Evolutionary conservation across 2,797 vertebrate genomes (phyloP).

Genomic region (Melanotaenia boesemani): DNA sequence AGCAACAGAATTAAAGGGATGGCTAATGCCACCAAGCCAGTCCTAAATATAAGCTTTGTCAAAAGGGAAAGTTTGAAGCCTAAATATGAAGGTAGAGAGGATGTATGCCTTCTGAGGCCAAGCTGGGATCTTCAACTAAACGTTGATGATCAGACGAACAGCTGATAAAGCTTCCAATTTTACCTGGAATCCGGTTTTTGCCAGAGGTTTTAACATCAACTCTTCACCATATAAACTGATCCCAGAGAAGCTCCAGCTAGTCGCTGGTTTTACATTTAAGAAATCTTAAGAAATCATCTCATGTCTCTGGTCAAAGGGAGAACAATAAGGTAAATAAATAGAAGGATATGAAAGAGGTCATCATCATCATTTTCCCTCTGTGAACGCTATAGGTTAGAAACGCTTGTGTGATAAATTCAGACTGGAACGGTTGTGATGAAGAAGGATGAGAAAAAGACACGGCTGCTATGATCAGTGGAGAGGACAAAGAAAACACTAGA

Average conservation of each 20-base stretch:
- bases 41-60: neutral
- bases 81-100: neutral
- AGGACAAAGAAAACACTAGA: neutral
- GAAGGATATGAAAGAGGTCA: neutral
- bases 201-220: neutral
- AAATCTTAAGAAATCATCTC: neutral
- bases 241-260: neutral
- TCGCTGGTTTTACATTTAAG: neutral
- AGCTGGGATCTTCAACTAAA: neutral
- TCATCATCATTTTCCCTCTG: neutral
- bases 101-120: neutral
- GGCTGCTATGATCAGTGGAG: too few species aligned
- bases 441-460: too few species aligned
- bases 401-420: neutral
- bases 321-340: neutral
- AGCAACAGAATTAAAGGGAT: neutral
- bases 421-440: neutral
- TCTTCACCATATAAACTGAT: neutral
- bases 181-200: neutral
- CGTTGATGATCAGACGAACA: neutral
- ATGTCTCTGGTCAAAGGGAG: neutral
- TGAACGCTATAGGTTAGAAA: neutral
- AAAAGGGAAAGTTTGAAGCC: neutral
- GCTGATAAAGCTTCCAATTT: neutral
- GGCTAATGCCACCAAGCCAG: neutral